These are phyloP conservation scores for Drosophila parvula DNA, from an alignment of 1,140 invertebrate genomes.

Conservation along the genomic window DNA sequence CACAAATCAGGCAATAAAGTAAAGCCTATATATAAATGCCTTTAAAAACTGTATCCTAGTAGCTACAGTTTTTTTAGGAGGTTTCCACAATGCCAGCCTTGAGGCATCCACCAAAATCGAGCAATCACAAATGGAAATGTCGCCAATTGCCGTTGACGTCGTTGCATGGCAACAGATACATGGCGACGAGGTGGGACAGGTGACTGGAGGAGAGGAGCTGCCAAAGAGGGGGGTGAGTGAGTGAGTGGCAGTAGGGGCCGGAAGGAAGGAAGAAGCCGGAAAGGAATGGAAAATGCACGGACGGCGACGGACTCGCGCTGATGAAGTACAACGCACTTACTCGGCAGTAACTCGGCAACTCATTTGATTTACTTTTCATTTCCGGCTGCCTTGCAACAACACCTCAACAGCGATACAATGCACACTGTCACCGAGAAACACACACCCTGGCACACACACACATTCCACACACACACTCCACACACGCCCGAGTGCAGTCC, in stretches of 20 bases:
- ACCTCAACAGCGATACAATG: slow-evolving; percentile 50
- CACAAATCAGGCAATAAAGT: no score
- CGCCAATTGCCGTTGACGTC: slow-evolving; percentile 50
- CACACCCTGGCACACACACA: slow-evolving; percentile 12
- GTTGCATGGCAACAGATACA: slow-evolving; percentile 40
- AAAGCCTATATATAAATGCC: no score
- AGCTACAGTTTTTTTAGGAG: background rate
- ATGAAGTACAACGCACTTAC: slow-evolving; percentile 69
- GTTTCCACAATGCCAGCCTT: background rate
- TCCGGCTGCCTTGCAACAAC: slow-evolving; percentile 69
- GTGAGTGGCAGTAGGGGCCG: background rate
- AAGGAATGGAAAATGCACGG: slow-evolving; percentile 19
- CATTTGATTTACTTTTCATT: slow-evolving; percentile 84
- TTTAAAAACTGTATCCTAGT: background rate
- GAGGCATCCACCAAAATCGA: slow-evolving; percentile 31
- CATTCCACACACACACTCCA: background rate
- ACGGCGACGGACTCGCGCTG: slow-evolving; percentile 51
- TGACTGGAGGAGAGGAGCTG: background rate
- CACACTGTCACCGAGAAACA: slow-evolving; percentile 31
- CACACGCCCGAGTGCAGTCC: slow-evolving; percentile 26
- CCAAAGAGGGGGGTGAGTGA: background rate
- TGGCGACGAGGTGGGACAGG: slow-evolving; percentile 8
- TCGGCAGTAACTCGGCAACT: slow-evolving; percentile 58
- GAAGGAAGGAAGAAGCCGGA: background rate
- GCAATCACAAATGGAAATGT: slow-evolving; percentile 66